phyloP scores from a whole-genome alignment of 2,888 invertebrate species.

The Julus scandinavius region DNA sequence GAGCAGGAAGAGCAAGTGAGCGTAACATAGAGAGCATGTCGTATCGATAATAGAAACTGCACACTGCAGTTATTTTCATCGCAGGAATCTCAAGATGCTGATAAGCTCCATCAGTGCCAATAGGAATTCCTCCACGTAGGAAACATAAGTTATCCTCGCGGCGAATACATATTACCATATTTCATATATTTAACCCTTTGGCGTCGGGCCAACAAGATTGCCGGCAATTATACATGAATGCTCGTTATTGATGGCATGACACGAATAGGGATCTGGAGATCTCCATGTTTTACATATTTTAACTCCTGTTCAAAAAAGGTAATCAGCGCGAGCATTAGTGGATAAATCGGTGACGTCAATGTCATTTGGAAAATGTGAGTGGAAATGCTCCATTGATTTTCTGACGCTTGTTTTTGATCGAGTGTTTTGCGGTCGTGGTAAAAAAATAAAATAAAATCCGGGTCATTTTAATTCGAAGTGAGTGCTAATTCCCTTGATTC shows the following conservation, averaged over 20 bases:
- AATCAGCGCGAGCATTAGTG: neutral
- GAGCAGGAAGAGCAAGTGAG: neutral
- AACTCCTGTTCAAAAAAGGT: neutral
- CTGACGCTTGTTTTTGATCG: neutral
- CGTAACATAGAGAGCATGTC: neutral
- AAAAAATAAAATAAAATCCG: neutral
- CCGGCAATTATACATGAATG: neutral
- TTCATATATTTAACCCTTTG: neutral
- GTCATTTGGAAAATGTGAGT: neutral
- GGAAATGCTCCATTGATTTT: neutral
- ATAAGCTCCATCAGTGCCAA: conserved; percentile 35
- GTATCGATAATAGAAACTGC: neutral
- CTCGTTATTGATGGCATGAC: neutral
- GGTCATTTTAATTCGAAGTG: neutral
- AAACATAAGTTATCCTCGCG: neutral
- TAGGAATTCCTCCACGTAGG: neutral
- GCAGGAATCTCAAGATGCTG: conserved; percentile 6
- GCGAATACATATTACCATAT: conserved; percentile 15
- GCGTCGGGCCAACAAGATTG: neutral
- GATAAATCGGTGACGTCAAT: neutral
- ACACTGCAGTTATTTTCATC: neutral
- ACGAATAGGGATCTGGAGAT: neutral
- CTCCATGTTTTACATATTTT: neutral
- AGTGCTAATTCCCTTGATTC: neutral
- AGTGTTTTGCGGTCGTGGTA: neutral